A percentile compares a stretch with the other conserved stretches of the same genome.
Evolutionary conservation across 2,113 vertebrate genomes (phyloP).

Genomic region (Ramphastos sulfuratus): DNA sequence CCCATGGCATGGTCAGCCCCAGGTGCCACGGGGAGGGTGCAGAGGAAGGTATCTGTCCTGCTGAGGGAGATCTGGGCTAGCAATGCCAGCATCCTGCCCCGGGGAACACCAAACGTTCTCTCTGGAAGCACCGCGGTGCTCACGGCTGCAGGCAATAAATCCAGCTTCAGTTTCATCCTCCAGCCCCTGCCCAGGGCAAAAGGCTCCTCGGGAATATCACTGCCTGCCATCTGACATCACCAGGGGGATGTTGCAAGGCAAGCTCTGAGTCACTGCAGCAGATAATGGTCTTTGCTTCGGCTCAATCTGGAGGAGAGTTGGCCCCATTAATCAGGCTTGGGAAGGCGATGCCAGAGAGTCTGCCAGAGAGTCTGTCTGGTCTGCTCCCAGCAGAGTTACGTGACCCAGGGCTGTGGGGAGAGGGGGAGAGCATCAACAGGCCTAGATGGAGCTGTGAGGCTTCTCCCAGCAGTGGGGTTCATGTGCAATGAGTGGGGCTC

Average conservation of each 20-base stretch:
- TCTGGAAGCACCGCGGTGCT: conserved; percentile 57
- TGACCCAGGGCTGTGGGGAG: neutral
- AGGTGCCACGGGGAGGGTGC: neutral
- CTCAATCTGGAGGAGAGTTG: conserved; percentile 65
- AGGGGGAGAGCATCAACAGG: neutral
- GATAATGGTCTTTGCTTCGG: conserved; percentile 70
- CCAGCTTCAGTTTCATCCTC: conserved; percentile 54
- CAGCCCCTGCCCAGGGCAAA: conserved; percentile 61
- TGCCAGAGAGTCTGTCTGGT: conserved; percentile 68
- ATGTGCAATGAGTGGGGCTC: neutral
- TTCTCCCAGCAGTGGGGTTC: neutral
- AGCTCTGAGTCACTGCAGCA: conserved; percentile 67
- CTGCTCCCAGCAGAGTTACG: neutral
- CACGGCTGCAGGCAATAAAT: conserved; percentile 67
- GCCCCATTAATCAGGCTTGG: conserved; percentile 65
- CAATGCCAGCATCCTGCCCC: conserved; percentile 43
- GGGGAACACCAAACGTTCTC: conserved; percentile 69
- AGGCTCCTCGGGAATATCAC: conserved; percentile 67
- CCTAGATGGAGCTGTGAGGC: neutral
- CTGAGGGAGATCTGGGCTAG: conserved; percentile 19
- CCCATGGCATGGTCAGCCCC: neutral
- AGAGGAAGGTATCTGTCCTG: neutral
- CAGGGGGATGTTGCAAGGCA: conserved; percentile 70
- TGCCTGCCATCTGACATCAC: conserved; percentile 70
- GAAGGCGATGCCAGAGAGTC: conserved; percentile 63